Evolutionary conservation across 2,113 vertebrate species (phyloP), one percentile per base, ranked within the genome.

Genomic region (Eulemur macaco): DNA sequence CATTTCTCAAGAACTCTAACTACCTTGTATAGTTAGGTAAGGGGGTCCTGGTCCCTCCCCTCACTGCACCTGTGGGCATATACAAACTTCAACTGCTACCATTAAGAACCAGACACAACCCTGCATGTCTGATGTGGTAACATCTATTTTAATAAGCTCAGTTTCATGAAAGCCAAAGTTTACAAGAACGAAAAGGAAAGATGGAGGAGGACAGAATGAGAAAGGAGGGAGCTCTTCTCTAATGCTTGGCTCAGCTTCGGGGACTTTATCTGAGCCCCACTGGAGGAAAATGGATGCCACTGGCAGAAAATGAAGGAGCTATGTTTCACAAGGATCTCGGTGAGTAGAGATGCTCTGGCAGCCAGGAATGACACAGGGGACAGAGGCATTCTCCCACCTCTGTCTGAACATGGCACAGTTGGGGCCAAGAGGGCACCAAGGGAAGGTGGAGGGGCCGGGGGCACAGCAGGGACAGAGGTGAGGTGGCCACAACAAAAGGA

Each of bases 391-490:
- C 56, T 25, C 13, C 68, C 8, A 5, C 21, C 15, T 88, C 18
- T 23, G 31, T 54, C 60, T 34, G 29, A 76, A 64, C 58, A 29
- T 50, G 69, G 81, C 31, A 9, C 23, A 18, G 23, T 39, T 58
- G 42, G 4, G 64, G 31, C 12, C 56, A 71, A 5, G 7, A 0
- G 6, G 47, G 45, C 23, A 58, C 76, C 77, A 18, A 29, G 27
- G 63, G 39, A 3, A 60, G 37, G 17, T 66, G 47, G 47, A 42
- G 14, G 64, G 42, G 42, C 5, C 1, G 0, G 12, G 34, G 10
- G 3, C 6, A 1, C 0, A 1, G 71, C 31, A 52, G 69, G 42
- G 4, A 5, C 12, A 1, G 21, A 31, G 29, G 2, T 1, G 2
- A 63, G 27, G 76, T 15, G n/a, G 63, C 29, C 5, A 18, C 45